Conservation (phyloP, 1,140 invertebrate genomes). For the Lepidostoma basale region DNA sequence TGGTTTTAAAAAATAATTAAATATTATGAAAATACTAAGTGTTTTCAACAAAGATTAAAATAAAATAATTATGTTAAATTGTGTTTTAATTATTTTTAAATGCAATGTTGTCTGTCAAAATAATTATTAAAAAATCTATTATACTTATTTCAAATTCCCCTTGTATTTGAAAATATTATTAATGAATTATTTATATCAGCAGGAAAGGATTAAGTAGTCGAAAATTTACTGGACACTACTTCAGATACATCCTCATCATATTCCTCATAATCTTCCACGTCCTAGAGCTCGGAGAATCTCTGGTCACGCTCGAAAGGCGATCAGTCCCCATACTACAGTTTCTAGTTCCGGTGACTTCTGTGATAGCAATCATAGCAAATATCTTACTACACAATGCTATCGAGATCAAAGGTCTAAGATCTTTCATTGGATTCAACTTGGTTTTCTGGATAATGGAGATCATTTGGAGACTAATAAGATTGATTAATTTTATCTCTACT, state of each 20-base stretch:
- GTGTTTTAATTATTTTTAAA: no score
- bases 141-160: neutral
- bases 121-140: neutral
- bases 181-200: no score
- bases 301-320: slow-evolving; percentile 21
- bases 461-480: slow-evolving; percentile 28
- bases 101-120: neutral
- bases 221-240: slow-evolving; percentile 29
- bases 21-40: no score
- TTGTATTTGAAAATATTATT: neutral
- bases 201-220: neutral
- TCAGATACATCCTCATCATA: slow-evolving; percentile 13
- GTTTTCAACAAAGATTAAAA: no score
- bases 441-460: slow-evolving; percentile 9
- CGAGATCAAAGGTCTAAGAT: slow-evolving; percentile 5
- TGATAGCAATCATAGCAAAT: slow-evolving; percentile 21
- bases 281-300: slow-evolving; percentile 35
- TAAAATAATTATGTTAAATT: no score
- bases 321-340: slow-evolving; percentile 3
- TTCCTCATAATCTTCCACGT: slow-evolving; percentile 29
- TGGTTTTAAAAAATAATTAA: no score
- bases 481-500: neutral
- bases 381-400: slow-evolving; percentile 21
- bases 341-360: slow-evolving; percentile 4
- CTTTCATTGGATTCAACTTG: slow-evolving; percentile 16